Base-by-base conservation (phyloP, 2,888 invertebrate species). In the Heliconius hortense region DNA sequence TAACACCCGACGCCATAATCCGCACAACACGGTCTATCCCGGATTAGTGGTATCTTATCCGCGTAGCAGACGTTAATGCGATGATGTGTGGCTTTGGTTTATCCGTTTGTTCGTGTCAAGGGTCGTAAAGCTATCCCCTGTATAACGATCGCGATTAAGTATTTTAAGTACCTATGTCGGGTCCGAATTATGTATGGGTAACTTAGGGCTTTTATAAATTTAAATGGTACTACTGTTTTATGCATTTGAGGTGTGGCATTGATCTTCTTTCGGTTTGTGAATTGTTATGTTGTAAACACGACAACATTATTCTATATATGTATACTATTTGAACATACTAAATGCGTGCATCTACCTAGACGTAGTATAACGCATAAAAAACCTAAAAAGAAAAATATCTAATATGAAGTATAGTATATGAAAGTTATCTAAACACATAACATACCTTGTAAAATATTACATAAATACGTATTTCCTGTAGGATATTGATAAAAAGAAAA, bases 71-170 rank as follows among this genome's bases (percentile, higher is more conserved):
- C 90, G 91, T 92, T 92, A 93, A 91, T 92, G 91, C 92, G 90
- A 93, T 92, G 90, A 93, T 89, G 90, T 90, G 90, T 86, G 87
- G 88, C 87, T 89, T 86, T 84, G 84, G 87, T 89, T 87, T 86
- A 88, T 89, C 89, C 89, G 88, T 90, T 93, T 90, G 91, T 91
- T 87, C 87, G 87, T 88, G 88, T 90, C 89, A 90, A 91, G 89
- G 89, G 89, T 89, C 89, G 88, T 86, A 84, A 87, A 88, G 86
- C 88, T 88, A 89, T 90, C 89, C 89, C 89, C 89, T 91, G 90
- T 92, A 90, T 90, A 90, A 89, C 84, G 89, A 88, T 85, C 85
- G 88, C 88, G 87, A 86, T 86, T 88, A 90, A 91, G 90, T 90
- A 90, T 87, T 83, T 84, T 81, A 26, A 13, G 26, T 60, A 85